phyloP scores from a whole-genome alignment of 2,888 invertebrate species.

The Anarsia innoxiella region DNA sequence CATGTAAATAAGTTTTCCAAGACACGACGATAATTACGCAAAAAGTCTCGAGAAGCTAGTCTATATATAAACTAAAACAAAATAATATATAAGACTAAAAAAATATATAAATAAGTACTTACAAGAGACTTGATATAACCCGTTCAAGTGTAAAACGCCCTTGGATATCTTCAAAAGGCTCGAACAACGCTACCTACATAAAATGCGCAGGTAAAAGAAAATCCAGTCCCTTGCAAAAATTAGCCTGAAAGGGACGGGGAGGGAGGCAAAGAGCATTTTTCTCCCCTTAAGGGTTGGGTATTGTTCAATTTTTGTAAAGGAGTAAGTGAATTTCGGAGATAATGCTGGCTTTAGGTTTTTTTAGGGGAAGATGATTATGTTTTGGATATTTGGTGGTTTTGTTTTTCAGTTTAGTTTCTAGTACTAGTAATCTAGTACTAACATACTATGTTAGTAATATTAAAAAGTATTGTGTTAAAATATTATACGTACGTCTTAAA shows the following conservation, averaged over 20 bases:
- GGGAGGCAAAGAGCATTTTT: constrained; percentile 35
- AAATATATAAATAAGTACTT: no score
- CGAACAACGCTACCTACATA: constrained; percentile 24
- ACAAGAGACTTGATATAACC: constrained; percentile 14
- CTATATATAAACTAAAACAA: no score
- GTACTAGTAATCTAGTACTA: no score
- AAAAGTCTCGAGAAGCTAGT: no score
- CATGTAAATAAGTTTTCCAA: no score
- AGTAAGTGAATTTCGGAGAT: constrained; percentile 59
- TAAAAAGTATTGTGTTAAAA: no score
- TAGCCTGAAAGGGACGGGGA: constrained; percentile 29
- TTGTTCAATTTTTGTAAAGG: constrained; percentile 54
- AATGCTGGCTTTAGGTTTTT: constrained; percentile 22
- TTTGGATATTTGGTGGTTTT: no score
- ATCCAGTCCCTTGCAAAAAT: constrained; percentile 59
- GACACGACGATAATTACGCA: no score
- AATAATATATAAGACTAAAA: no score
- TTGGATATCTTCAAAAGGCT: constrained; percentile 44
- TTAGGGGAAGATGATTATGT: not conserved
- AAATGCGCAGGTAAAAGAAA: constrained; percentile 58
- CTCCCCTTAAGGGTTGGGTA: constrained; percentile 38
- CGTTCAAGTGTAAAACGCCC: constrained; percentile 39
- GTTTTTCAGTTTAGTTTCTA: no score
- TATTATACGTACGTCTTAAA: no score
- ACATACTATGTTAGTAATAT: no score